Base-by-base conservation (phyloP, 1,140 invertebrate genomes). In the Drosophila dunni region DNA sequence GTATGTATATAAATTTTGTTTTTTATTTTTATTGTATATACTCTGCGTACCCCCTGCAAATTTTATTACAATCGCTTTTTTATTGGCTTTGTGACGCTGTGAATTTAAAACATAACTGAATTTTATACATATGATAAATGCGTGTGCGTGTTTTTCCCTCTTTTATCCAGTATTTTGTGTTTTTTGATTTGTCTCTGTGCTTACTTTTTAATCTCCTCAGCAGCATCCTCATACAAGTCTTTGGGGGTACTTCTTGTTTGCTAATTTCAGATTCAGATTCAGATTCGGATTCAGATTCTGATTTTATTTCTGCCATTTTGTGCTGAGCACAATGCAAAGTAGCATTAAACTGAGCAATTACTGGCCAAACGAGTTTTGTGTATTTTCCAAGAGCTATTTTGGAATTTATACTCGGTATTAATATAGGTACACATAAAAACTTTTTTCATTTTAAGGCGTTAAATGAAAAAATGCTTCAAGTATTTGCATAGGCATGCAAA, bases 61-160 rank as follows among this genome's bases (percentile, higher is more conserved):
- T 57, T 67, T 57, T 48, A 66, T 38, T n/a, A 15, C 38, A 64
- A 64, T 33, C 24, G 20, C 1, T 45, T 66, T 66, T 66, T 57
- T 66, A 56, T 66, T 66, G 42, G 5, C 15, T 46, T 46, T 66
- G 42, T 34, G 42, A 7, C 13, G 42, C 50, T 56, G 63, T 66
- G 40, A 56, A 66, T 66, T 66, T 57, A n/a, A 66, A 57, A 54
- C 40, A 42, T 51, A 36, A 33, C 20, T 51, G 24, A 42, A 53
- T 38, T 51, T 53, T 15, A 46, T 34, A 11, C 29, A 61, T 29
- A 17, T 17, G 40, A 29, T 46, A 36, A 46, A 33, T 45, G 57
- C 7, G 34, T 38, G 13, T 10, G 29, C 33, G 24, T 57, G 17
- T 57, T 20, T 42, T 38, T 42, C n/a, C 40, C 9, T 42, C 17